Percentiles rank a stretch among this genome's conserved stretches.
These are phyloP conservation scores for Diadegma fenestrale DNA, from an alignment of 2,888 invertebrate genomes.

Conservation along the genomic window DNA sequence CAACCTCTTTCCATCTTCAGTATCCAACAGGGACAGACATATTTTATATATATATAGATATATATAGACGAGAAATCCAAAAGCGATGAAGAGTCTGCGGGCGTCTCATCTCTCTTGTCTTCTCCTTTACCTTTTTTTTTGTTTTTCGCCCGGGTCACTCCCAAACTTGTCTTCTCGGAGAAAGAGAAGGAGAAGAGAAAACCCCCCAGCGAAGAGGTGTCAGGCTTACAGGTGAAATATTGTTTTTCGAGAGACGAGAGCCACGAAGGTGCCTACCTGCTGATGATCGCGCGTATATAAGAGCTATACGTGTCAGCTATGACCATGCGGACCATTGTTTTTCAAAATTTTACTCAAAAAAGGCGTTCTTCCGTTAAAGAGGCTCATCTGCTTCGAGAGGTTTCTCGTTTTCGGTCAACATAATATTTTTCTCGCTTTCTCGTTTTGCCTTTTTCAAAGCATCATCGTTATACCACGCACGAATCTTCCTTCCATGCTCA, in stretches of 20 bases:
- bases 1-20: slow-evolving; percentile 32
- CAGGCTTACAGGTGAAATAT: slow-evolving; percentile 66
- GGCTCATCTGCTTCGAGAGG: slow-evolving; percentile 14
- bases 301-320: slow-evolving; percentile 29
- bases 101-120: slow-evolving; percentile 44
- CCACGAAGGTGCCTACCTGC: slow-evolving; percentile 54
- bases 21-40: neutral
- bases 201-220: slow-evolving; percentile 65
- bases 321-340: slow-evolving; percentile 55
- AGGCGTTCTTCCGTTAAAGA: slow-evolving; percentile 31
- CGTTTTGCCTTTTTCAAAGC: neutral
- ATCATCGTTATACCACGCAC: slow-evolving; percentile 20
- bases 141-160: slow-evolving; percentile 62
- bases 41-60: slow-evolving; percentile 22
- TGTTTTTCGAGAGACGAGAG: slow-evolving; percentile 53
- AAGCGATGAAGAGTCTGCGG: slow-evolving; percentile 18
- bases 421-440: neutral
- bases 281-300: slow-evolving; percentile 31
- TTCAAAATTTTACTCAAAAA: slow-evolving; percentile 54
- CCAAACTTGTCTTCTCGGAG: slow-evolving; percentile 42
- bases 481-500: neutral
- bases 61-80: slow-evolving; percentile 3
- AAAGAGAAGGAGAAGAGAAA: slow-evolving; percentile 14
- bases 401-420: neutral
- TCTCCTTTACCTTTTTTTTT: slow-evolving; percentile 52